Base-by-base conservation (phyloP, 23 tunicate species). In the Oikopleura dioica region DNA sequence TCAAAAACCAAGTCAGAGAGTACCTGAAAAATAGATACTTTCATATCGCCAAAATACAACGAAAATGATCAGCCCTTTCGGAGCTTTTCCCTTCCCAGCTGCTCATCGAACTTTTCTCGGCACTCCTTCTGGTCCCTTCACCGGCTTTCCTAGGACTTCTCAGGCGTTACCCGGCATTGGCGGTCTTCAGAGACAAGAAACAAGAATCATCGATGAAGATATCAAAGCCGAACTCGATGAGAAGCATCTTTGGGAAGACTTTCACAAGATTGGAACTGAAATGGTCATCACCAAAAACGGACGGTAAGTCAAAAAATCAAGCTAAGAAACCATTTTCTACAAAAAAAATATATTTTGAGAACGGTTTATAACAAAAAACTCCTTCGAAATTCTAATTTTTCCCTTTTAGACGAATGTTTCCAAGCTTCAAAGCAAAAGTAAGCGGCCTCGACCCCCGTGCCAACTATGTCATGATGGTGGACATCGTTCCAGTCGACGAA, bases 281-380 rank as follows among this genome's bases (percentile, higher is more conserved):
- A 63, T 63, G 72, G 72, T 63, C n/a, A 63, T 63, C 30, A 63
- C 72, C 30, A 63, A 63, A 63, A 63, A 63, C 30, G 72, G 72
- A 63, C 26, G 72, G 72, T 63, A 63, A 63, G 30, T 21, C n/a
- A n/a, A 16, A 16, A 63, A 63, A 21, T 63, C 33, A 63, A 63
- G 26, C 2, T 63, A 21, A 12, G 29, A 63, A 28, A 24, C 29
- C 16, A 31, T 12, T n/a, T n/a, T n/a, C n/a, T n/a, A n/a, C n/a
- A n/a, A n/a, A n/a, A n/a, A n/a, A n/a, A n/a, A n/a, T n/a, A n/a
- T n/a, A n/a, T n/a, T n/a, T n/a, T n/a, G n/a, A n/a, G n/a, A n/a
- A n/a, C n/a, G n/a, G n/a, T n/a, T n/a, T n/a, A n/a, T n/a, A n/a
- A n/a, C n/a, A n/a, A n/a, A n/a, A n/a, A n/a, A n/a, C n/a, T n/a